A percentile compares a stretch with the other conserved stretches of the same genome.
Conservation (phyloP, 2,797 vertebrate genomes). For the Pitangus sulphuratus region DNA sequence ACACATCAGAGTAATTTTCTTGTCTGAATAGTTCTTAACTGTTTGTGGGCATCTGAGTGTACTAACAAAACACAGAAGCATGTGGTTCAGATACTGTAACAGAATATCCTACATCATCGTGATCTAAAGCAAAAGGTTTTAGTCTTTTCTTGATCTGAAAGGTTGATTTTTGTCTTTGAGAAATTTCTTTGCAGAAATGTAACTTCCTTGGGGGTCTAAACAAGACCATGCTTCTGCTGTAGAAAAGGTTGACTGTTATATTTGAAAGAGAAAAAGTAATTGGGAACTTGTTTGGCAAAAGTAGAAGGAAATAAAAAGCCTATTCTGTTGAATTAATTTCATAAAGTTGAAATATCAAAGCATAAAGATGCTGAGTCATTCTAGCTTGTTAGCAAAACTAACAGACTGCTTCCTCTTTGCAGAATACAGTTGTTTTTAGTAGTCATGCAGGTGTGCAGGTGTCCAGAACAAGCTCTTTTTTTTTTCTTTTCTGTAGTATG, state of each 20-base stretch:
- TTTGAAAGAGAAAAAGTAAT: background rate
- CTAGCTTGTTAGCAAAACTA: conserved; percentile 7
- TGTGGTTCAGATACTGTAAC: background rate
- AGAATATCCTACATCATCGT: background rate
- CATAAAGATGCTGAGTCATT: background rate
- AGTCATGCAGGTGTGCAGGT: background rate
- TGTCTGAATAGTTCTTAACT: background rate
- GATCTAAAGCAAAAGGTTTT: background rate
- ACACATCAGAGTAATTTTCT: background rate
- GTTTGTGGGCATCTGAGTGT: background rate
- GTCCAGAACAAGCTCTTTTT: background rate
- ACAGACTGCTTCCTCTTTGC: background rate
- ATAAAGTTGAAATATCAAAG: background rate
- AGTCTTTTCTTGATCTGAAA: background rate
- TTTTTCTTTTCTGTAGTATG: background rate
- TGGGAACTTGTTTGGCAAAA: background rate
- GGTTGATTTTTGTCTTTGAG: background rate
- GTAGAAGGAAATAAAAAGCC: background rate
- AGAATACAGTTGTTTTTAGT: background rate
- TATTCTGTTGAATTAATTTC: background rate
- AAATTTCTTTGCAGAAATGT: background rate
- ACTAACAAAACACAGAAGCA: background rate
- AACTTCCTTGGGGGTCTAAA: background rate
- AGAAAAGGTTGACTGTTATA: background rate
- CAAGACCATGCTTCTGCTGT: background rate